Percentiles rank a stretch among this genome's conserved stretches.
Evolutionary conservation across 2,113 vertebrate genomes (phyloP).

Genomic region (Cathartes aura): DNA sequence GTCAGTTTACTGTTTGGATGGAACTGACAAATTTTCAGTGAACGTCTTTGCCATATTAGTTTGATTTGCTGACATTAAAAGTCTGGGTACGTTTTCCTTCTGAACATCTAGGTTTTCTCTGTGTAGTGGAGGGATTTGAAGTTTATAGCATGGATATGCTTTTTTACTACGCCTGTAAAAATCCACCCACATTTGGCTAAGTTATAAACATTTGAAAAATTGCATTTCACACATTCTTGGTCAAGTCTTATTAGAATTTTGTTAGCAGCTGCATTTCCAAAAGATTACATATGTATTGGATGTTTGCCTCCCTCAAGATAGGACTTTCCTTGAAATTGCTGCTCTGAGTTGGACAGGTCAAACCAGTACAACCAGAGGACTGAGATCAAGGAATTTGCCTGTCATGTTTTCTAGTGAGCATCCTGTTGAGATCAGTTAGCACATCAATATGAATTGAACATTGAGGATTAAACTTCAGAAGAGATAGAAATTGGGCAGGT

Average conservation of each 20-base stretch:
- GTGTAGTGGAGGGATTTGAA: constrained; percentile 8
- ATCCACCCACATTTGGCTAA: constrained; percentile 34
- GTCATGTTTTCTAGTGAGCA: background rate
- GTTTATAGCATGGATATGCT: constrained; percentile 9
- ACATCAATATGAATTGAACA: background rate
- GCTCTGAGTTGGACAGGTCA: background rate
- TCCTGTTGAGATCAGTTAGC: background rate
- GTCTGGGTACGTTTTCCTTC: background rate
- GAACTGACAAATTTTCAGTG: background rate
- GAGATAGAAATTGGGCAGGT: background rate
- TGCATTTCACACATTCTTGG: constrained; percentile 52
- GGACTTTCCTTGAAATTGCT: constrained; percentile 14
- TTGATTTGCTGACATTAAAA: constrained; percentile 8
- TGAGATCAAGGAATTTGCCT: background rate
- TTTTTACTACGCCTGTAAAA: background rate
- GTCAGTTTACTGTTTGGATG: background rate
- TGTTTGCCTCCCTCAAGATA: background rate
- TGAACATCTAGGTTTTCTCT: background rate
- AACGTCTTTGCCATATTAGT: background rate
- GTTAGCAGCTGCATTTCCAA: background rate
- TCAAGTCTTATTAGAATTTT: constrained; percentile 19
- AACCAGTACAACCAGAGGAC: background rate
- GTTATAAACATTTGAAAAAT: constrained; percentile 45
- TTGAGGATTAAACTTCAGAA: background rate
- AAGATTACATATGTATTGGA: background rate